Evolutionary conservation across 2,888 invertebrate species (phyloP).

Genomic region (Cryptus armator): DNA sequence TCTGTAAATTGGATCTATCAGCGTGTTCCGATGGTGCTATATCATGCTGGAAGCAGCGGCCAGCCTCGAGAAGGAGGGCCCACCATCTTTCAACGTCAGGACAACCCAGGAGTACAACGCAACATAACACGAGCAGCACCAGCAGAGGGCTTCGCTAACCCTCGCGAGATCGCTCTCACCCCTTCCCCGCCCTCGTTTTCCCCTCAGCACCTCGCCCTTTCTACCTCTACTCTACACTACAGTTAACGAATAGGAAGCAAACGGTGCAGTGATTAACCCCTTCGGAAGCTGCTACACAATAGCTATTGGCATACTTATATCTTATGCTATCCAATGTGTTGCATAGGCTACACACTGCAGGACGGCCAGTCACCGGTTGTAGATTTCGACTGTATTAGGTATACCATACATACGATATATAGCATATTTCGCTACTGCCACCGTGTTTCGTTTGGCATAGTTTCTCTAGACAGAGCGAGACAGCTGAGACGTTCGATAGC

Average conservation of each 20-base stretch:
- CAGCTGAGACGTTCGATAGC: slow-evolving; percentile 72
- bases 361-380: not conserved
- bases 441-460: slow-evolving; percentile 1
- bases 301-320: slow-evolving; percentile 25
- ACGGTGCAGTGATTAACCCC: slow-evolving; percentile 35
- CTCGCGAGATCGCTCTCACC: slow-evolving; percentile 64
- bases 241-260: not conserved
- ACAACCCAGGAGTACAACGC: slow-evolving; percentile 72
- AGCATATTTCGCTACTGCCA: not conserved
- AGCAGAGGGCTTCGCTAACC: slow-evolving; percentile 72
- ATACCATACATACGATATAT: not conserved
- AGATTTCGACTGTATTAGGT: not conserved
- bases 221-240: slow-evolving; percentile 37
- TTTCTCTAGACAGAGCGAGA: slow-evolving; percentile 31
- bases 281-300: not conserved
- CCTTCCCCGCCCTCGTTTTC: slow-evolving; percentile 20
- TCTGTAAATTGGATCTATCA: slow-evolving; percentile 85
- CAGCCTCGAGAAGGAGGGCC: slow-evolving; percentile 80
- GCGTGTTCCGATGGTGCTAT: slow-evolving; percentile 83
- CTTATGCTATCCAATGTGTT: not conserved
- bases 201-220: slow-evolving; percentile 21
- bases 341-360: not conserved
- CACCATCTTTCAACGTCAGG: slow-evolving; percentile 84
- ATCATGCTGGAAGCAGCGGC: slow-evolving; percentile 83
- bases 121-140: slow-evolving; percentile 68